Conservation (phyloP, 2,888 invertebrate genomes). For the Eristalis intricaria region DNA sequence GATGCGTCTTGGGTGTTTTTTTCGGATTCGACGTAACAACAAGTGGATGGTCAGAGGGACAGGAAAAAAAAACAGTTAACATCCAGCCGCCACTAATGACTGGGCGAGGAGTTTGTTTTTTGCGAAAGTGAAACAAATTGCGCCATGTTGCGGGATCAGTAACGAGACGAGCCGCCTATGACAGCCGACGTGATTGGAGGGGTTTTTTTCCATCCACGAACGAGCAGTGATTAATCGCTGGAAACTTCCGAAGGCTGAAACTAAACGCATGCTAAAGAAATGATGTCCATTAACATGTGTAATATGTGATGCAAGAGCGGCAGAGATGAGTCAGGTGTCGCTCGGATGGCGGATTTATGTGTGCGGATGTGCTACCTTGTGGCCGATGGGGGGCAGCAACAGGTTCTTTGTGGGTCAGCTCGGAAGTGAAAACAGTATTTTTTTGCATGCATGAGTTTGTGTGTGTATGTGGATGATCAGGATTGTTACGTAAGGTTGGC, state of each 20-base stretch:
- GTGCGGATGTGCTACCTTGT: not conserved
- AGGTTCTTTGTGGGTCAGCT: constrained; percentile 1
- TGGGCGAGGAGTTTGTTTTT: not conserved
- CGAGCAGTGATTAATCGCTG: not conserved
- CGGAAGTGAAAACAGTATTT: not conserved
- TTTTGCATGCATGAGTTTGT: not conserved
- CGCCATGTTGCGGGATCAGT: not conserved
- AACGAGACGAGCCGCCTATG: not conserved
- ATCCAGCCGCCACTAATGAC: not conserved
- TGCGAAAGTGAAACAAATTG: not conserved
- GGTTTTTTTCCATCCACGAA: not conserved
- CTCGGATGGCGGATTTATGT: not conserved
- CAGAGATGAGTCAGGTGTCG: not conserved
- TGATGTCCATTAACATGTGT: not conserved
- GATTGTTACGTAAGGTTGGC: not conserved
- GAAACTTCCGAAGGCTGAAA: not conserved
- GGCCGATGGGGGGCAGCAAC: not conserved
- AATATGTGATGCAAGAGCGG: not conserved
- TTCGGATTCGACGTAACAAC: not conserved
- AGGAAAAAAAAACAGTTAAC: not conserved
- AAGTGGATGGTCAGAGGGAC: not conserved
- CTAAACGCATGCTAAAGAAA: not conserved
- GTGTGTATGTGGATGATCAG: not conserved
- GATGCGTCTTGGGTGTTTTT: not conserved
- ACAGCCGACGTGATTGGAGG: not conserved